phyloP scores from a whole-genome alignment of 1,140 invertebrate genomes.

The Eueides isabella region DNA sequence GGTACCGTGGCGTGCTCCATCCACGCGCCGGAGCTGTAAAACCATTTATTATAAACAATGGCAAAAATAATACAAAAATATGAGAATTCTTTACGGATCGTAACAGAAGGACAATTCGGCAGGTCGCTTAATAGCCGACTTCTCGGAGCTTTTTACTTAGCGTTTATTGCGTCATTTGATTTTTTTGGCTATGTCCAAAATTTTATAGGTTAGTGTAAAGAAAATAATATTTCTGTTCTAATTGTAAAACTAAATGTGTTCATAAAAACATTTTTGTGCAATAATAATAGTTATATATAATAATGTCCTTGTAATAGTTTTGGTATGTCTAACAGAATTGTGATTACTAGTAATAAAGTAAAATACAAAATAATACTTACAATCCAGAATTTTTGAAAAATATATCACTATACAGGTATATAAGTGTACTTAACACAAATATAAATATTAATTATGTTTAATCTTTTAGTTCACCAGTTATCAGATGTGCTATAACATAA shows the following conservation, averaged over 20 bases:
- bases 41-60: constrained; percentile 61
- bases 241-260: background rate
- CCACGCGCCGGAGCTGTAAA: constrained; percentile 69
- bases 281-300: background rate
- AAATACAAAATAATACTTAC: no score
- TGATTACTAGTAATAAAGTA: no score
- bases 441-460: no score
- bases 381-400: no score
- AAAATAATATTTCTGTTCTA: background rate
- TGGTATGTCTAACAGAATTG: no score
- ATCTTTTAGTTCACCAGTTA: no score
- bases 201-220: constrained; percentile 6
- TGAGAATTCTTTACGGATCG: constrained; percentile 64
- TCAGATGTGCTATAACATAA: no score
- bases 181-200: background rate
- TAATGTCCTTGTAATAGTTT: no score
- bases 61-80: constrained; percentile 59
- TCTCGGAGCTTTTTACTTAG: constrained; percentile 20
- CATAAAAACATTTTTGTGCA: no score
- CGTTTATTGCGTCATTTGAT: constrained; percentile 30
- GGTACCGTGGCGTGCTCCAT: constrained; percentile 52
- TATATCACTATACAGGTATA: no score
- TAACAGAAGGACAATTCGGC: constrained; percentile 60
- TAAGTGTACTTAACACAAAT: no score
- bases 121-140: constrained; percentile 45